phyloP scores from a whole-genome alignment of 2,797 vertebrate species.

The Sebastiscus albofasciatus region DNA sequence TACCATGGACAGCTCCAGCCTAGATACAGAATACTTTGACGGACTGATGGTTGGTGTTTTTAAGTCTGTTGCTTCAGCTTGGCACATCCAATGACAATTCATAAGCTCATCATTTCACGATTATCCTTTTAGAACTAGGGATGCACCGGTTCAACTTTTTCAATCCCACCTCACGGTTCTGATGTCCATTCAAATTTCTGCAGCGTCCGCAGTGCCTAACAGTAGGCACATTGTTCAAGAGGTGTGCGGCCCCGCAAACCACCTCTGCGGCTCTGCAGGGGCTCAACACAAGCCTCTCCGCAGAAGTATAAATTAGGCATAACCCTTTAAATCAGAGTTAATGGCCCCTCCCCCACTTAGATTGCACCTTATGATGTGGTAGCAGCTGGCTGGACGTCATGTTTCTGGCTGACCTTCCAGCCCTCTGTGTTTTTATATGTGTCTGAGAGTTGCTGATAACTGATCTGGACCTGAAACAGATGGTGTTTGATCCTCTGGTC shows the following conservation, averaged over 20 bases:
- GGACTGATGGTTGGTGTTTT: background rate
- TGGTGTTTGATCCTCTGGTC: slow-evolving; percentile 31
- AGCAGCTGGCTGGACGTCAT: slow-evolving; percentile 43
- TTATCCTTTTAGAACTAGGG: background rate
- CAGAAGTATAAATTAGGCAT: background rate
- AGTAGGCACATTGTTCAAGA: no score
- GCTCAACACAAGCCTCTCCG: background rate
- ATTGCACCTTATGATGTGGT: background rate
- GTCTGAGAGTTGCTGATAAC: background rate
- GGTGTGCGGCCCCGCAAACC: no score
- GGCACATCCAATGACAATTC: background rate
- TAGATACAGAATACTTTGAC: background rate
- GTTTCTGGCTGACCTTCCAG: slow-evolving; percentile 41
- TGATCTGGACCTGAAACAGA: slow-evolving; percentile 25
- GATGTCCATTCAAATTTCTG: no score
- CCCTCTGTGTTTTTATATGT: background rate
- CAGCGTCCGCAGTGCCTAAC: no score
- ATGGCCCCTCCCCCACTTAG: background rate
- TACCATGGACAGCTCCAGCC: background rate
- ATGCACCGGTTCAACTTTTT: no score
- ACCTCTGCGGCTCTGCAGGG: no score
- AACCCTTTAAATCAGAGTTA: slow-evolving; percentile 14
- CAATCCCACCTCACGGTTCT: no score
- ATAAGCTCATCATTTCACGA: background rate
- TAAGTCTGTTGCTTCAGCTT: background rate